Base-by-base conservation (phyloP, 1,140 invertebrate species). In the Pseudomyrmex flavicornis region DNA sequence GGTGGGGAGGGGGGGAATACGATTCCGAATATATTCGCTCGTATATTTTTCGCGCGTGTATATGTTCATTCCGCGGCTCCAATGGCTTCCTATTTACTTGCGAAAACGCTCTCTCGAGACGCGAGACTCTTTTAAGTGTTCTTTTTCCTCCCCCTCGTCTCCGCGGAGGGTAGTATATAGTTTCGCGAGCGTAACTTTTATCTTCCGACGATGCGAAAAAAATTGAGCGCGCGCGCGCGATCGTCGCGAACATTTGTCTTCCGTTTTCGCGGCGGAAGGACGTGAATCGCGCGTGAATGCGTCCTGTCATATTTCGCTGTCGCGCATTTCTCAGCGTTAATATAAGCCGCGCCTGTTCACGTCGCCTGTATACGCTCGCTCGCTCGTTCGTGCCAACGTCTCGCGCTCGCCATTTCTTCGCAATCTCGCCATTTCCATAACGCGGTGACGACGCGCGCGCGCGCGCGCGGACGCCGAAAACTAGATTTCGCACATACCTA, bases 301-400 rank as follows among this genome's bases (percentile, higher is more conserved):
- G 44, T 35, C 20, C 76, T 70, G 65, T 70, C 76, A 52, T 59
- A 70, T 3, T 35, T 35, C 54, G 20, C 76, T 70, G 65, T 79
- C 76, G 54, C 35, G 54, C 76, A 72, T 80, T 80, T 80, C 76
- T 80, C 76, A 80, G 44, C 76, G 48, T 80, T 80, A 80, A 80
- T 44, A 35, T 35, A 35, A 35, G 35, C 76, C n/a, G 66, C 62
- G 52, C 65, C 35, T 7, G 65, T 79, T 79, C 70, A 79, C 65
- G 66, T 61, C 26, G 66, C 46, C 66, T 26, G 9, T 50, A 15
- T 15, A 50, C 66, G 50, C 59, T 61, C 54, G 59, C 20, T 50
- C 76, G 59, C 70, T 72, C 54, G 61, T 72, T 56, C 54, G 65
- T 56, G 26, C 76, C 46, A 72, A 8, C 65, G 46, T 80, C 76